Conservation (phyloP, 2,888 invertebrate genomes). For the Drosophila merina region DNA sequence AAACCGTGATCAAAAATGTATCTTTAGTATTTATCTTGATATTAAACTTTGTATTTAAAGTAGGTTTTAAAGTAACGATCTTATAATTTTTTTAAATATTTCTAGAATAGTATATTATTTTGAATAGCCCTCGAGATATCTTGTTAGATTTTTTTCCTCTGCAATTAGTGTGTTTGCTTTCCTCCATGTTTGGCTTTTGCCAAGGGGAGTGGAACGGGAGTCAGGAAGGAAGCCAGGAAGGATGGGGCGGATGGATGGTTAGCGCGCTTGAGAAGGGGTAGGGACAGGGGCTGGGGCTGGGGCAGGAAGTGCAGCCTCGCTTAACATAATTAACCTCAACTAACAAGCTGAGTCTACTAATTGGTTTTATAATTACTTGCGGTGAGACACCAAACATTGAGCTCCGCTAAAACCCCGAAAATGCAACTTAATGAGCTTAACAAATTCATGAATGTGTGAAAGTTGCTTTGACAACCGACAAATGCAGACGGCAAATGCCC, state of each 20-base stretch:
- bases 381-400: constrained; percentile 77
- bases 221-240: not conserved
- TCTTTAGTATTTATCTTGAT: no score
- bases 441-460: constrained; percentile 80
- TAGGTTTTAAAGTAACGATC: no score
- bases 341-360: constrained; percentile 80
- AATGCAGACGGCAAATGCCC: constrained; percentile 61
- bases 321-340: constrained; percentile 80
- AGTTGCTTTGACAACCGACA: constrained; percentile 80
- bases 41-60: no score
- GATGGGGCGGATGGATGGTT: constrained; percentile 13
- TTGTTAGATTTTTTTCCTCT: constrained; percentile 8
- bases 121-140: not conserved
- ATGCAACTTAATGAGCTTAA: constrained; percentile 80
- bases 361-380: constrained; percentile 80
- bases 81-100: no score
- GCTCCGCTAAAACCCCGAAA: constrained; percentile 72
- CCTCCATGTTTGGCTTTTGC: constrained; percentile 37
- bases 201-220: constrained; percentile 1
- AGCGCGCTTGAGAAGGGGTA: not conserved
- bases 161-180: constrained; percentile 45
- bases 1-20: no score
- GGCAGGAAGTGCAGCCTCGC: constrained; percentile 45
- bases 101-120: no score
- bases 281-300: not conserved